phyloP scores from a whole-genome alignment of 2,113 vertebrate genomes.

The Dendropsophus ebraccatus region DNA sequence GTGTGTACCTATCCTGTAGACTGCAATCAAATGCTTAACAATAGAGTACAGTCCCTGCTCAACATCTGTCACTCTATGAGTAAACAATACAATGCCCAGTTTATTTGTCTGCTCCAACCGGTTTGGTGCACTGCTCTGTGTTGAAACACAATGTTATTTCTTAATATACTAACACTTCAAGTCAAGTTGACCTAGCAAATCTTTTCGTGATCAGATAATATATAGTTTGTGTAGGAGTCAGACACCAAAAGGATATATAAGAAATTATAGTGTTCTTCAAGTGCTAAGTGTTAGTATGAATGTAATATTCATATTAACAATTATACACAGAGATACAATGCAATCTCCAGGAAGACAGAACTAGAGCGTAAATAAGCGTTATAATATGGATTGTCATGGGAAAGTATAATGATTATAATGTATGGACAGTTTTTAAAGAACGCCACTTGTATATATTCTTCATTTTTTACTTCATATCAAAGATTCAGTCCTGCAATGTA shows the following conservation, averaged over 20 bases:
- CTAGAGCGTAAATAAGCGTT: neutral
- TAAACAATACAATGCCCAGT: slow-evolving; percentile 17
- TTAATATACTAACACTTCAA: slow-evolving; percentile 45
- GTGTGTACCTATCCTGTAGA: slow-evolving; percentile 29
- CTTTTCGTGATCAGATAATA: slow-evolving; percentile 25
- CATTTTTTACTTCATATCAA: no score
- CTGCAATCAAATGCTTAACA: slow-evolving; percentile 39
- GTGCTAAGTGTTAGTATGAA: neutral
- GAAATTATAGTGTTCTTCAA: neutral
- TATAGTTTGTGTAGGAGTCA: slow-evolving; percentile 12
- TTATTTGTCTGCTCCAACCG: slow-evolving; percentile 40
- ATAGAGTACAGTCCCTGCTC: slow-evolving; percentile 33
- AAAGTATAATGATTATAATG: neutral
- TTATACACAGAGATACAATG: no score
- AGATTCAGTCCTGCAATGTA: no score
- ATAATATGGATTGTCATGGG: neutral
- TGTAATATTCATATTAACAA: neutral
- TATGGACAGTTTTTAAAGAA: no score
- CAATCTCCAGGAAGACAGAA: neutral
- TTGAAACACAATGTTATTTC: slow-evolving; percentile 38
- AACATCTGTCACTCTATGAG: slow-evolving; percentile 43
- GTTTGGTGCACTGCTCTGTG: slow-evolving; percentile 16
- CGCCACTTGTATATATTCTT: no score
- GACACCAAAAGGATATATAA: neutral
- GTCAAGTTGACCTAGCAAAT: slow-evolving; percentile 32